Evolutionary conservation across 1,140 invertebrate genomes (phyloP).

Genomic region (Gonatopus flavifemur): DNA sequence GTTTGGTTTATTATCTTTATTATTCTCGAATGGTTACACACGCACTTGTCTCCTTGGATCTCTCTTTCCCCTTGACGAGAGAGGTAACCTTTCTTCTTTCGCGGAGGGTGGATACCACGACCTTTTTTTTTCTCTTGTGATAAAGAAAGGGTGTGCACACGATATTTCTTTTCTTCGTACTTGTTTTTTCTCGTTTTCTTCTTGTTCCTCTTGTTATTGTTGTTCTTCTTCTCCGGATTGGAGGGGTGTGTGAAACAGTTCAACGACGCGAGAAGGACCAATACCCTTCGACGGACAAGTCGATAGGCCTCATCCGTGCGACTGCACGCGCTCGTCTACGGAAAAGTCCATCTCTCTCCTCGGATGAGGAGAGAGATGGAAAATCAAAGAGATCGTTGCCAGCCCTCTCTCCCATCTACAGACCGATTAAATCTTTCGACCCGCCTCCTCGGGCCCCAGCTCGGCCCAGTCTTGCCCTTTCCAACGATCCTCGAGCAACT

Average conservation of each 20-base stretch:
- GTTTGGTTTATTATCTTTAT: too few relatives aligned
- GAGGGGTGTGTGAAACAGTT: conserved; percentile 6
- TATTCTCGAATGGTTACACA: too few relatives aligned
- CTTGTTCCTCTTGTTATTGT: neutral
- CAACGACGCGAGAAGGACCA: conserved; percentile 32
- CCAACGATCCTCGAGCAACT: too few relatives aligned
- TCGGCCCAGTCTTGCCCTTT: neutral
- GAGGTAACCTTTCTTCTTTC: too few relatives aligned
- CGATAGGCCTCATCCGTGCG: conserved; percentile 53
- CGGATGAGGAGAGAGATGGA: too few relatives aligned
- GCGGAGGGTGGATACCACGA: too few relatives aligned
- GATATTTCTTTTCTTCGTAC: neutral
- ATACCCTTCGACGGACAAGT: conserved; percentile 51
- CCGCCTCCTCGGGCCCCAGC: conserved; percentile 20
- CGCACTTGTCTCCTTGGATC: conserved; percentile 6
- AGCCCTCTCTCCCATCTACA: conserved; percentile 19
- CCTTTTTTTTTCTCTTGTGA: neutral
- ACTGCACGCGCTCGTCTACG: conserved; percentile 50
- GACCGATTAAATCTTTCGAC: conserved; percentile 27
- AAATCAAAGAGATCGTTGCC: conserved; percentile 26
- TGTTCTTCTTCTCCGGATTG: too few relatives aligned
- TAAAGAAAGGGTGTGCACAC: neutral
- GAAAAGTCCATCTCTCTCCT: conserved; percentile 46
- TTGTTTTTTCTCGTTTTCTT: neutral
- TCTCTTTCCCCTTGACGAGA: too few relatives aligned